Conservation (phyloP, 2,797 vertebrate genomes). For the Ataeniobius toweri region DNA sequence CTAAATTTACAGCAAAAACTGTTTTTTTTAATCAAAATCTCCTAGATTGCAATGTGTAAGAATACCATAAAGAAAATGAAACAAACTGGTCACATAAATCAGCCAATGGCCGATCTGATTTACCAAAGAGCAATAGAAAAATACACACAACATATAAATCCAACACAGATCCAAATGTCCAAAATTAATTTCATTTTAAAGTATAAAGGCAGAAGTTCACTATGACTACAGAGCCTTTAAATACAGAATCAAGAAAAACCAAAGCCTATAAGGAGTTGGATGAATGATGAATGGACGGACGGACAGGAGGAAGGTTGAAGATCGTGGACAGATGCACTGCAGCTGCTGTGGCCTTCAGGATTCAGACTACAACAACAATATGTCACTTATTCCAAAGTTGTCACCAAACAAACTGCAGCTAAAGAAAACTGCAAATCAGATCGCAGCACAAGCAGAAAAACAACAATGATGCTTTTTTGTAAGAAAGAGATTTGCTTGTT, state of each 20-base stretch:
- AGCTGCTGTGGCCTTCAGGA: not conserved
- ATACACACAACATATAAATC: too few relatives aligned
- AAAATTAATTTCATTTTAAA: not conserved
- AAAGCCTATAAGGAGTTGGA: not conserved
- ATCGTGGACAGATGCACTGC: not conserved
- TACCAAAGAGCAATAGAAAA: not conserved
- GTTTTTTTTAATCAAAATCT: not conserved
- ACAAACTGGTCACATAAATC: not conserved
- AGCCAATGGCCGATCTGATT: not conserved
- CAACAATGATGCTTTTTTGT: not conserved
- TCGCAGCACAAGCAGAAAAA: not conserved
- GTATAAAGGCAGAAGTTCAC: not conserved
- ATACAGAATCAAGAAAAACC: not conserved
- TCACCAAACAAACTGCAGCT: not conserved
- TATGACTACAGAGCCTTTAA: not conserved
- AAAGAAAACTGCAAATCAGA: not conserved
- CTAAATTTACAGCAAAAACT: not conserved
- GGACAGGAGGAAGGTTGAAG: not conserved
- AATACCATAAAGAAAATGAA: not conserved
- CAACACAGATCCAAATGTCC: not conserved
- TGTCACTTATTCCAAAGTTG: not conserved
- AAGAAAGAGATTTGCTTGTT: not conserved
- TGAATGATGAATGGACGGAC: too few relatives aligned
- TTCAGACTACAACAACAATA: not conserved
- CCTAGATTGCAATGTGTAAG: not conserved